These are phyloP conservation scores for Neostethus bicornis DNA, from an alignment of 2,797 vertebrate genomes.

Conservation along the genomic window DNA sequence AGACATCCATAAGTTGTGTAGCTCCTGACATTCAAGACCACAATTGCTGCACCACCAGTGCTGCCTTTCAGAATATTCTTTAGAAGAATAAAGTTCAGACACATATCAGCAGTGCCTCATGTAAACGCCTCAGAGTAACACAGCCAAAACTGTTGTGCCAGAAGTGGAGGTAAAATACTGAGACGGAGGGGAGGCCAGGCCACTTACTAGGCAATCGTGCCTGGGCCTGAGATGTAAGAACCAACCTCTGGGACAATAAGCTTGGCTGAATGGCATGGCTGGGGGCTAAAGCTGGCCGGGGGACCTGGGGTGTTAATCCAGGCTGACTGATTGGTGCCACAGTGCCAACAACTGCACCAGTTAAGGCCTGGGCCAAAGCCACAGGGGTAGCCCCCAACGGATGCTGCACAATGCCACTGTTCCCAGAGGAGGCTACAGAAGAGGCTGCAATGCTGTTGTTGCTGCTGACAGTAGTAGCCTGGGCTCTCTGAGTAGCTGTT, in stretches of 20 bases:
- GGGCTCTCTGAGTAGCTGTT: conserved; percentile 86
- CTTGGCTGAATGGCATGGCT: conserved; percentile 89
- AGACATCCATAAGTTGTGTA: neutral
- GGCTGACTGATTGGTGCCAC: conserved; percentile 80
- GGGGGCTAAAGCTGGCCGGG: conserved; percentile 80
- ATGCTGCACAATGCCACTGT: conserved; percentile 83
- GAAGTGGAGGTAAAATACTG: conserved; percentile 74
- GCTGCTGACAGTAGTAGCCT: conserved; percentile 81
- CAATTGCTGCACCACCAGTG: conserved; percentile 24
- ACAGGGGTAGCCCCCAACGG: conserved; percentile 75
- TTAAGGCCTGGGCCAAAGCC: conserved; percentile 84
- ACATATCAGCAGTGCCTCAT: conserved; percentile 77
- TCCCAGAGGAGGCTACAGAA: conserved; percentile 71
- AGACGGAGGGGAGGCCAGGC: conserved; percentile 78
- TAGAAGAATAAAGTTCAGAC: conserved; percentile 36
- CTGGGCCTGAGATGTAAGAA: conserved; percentile 98
- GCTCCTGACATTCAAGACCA: conserved; percentile 16
- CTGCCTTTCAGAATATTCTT: conserved; percentile 16
- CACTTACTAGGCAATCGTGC: conserved; percentile 99
- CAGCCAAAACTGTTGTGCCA: conserved; percentile 72
- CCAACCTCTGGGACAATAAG: conserved; percentile 94
- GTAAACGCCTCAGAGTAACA: conserved; percentile 64
- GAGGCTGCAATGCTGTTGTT: conserved; percentile 73
- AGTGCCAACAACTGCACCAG: conserved; percentile 76
- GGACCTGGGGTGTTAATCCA: conserved; percentile 66